Base-by-base conservation (phyloP, 2,797 vertebrate species). In the Halcyon badia region DNA sequence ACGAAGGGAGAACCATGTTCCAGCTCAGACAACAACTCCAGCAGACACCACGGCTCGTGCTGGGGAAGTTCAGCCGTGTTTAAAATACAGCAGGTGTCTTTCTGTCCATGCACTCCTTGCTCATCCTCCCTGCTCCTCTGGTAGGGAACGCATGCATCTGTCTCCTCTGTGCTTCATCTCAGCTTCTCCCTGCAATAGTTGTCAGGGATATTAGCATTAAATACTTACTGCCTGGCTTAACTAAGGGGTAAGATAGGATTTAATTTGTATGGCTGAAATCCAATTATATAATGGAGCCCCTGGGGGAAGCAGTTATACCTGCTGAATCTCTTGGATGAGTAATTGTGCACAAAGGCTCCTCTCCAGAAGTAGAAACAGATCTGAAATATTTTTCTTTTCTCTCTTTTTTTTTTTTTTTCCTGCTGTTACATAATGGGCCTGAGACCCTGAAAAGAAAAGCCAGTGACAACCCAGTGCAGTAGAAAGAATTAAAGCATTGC, bases 221-320 rank as follows among this genome's bases (percentile, higher is more conserved):
- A 97, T 98, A 97, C 97, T 97, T 97, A 97, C 96, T 97, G 96
- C 95, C 94, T 96, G 94, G 95, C 92, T 97, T 97, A 97, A 97
- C 96, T 96, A 97, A 98, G 97, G 96, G 97, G 96, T 97, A 97
- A 97, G 95, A 95, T 94, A 96, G 96, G 97, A 97, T 98, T 97
- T 97, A 98, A 98, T 97, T 98, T 97, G 96, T 97, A 96, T 96
- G 97, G 97, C 96, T 97, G 96, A 97, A 98, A 98, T 97, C 97
- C 97, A 98, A 97, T 98, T 98, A 97, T 96, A 96, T 94, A 97
- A 94, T 94, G 94, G 96, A 97, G 94, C 96, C 97, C 97, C 90
- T 86, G 92, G 94, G 96, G 97, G 96, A 97, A 97, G 95, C 95
- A 92, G 95, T 97, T 97, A 97, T 97, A 97, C 97, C 97, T 98